Evolutionary conservation across 2,113 vertebrate species (phyloP), one percentile per base, ranked within the genome.

Genomic region (Hippopotamus amphibius): DNA sequence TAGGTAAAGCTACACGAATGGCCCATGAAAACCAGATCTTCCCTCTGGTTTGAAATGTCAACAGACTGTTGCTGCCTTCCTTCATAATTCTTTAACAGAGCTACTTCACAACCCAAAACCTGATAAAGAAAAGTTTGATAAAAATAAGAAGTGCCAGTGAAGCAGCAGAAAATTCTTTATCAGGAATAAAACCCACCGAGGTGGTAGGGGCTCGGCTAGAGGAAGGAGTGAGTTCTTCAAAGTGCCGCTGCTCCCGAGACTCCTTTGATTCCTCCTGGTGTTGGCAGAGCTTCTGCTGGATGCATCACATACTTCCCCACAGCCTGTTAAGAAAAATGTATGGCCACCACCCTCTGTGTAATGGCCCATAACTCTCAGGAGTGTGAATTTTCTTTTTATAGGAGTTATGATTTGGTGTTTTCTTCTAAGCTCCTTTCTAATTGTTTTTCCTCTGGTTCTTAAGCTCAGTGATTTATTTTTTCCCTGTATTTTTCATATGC

Each of bases 391-490:
- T 76, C 93, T 48, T 80, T 72, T 30, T 26, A 10, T 9, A 50
- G 16, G 30, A 57, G 37, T 77, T 87, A 74, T 10, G 41, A 63
- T 95, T 88, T 59, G 28, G 50, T 3, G 26, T 16, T 63, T 93
- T 41, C 65, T 83, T 90, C 46, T 66, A 37, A 81, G 59, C 43
- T 57, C 53, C 46, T 22, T 93, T 71, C 43, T 82, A 21, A 69
- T 80, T 69, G 66, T 30, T 95, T 63, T 79, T 65, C 22, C 53
- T 63, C 83, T 57, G 83, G 24, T 50, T 95, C 61, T 84, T 90
- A 97, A 90, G 41, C 48, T 69, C 33, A 65, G 43, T 43, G 33
- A 69, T 48, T 72, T 95, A 21, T 81, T 94, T 92, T 55, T 17
- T 76, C 21, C 24, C n/a, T n/a, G 10, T 81, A 41, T 46, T 72